Base-by-base conservation (phyloP, 2,113 vertebrate genomes). In the Natator depressus region DNA sequence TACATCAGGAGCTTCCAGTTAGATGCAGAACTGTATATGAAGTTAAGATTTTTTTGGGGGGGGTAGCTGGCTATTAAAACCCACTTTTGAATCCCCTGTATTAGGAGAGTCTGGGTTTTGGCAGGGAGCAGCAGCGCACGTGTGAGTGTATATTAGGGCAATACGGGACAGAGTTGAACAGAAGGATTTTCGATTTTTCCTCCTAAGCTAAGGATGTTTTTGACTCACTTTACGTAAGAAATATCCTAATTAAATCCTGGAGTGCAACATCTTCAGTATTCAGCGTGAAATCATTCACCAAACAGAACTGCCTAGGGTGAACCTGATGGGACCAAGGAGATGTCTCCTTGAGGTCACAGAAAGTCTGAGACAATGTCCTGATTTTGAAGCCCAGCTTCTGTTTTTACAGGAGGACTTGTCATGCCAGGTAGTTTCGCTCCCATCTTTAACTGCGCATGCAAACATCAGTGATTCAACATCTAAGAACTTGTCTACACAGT, bases 1-100 rank as follows among this genome's bases (percentile, higher is more conserved):
- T 84, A 65, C 72, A 31, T 80, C 88, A 93, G 85, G 83, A 85
- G 88, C 87, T 94, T 82, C 88, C 83, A 90, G 85, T 89, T 93
- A 94, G 78, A 82, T 85, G 79, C 90, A 93, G 80, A 76, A 92
- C 93, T 82, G 82, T 92, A 72, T 84, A 82, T 88, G 82, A 47
- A 10, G 55, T 35, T 24, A 27, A 84, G 62, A 4, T 46, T 46
- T 6, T 62, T 1, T 54, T 91, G 55, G 42, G 80, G 59, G 59
- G 6, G 59, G 78, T 89, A 57, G 80, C 72, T 90, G 91, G 82
- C 75, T 42, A 24, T 81, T 89, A 95, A 96, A 76, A 35, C 10
- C 54, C 75, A 4, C 29, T 69, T 94, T 89, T 54, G 82, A 91
- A 85, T 51, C 91, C 46, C 6, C 84, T 62, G 47, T 80, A 65